phyloP scores from a whole-genome alignment of 2,888 invertebrate genomes.

The Tenthredo mesomela region DNA sequence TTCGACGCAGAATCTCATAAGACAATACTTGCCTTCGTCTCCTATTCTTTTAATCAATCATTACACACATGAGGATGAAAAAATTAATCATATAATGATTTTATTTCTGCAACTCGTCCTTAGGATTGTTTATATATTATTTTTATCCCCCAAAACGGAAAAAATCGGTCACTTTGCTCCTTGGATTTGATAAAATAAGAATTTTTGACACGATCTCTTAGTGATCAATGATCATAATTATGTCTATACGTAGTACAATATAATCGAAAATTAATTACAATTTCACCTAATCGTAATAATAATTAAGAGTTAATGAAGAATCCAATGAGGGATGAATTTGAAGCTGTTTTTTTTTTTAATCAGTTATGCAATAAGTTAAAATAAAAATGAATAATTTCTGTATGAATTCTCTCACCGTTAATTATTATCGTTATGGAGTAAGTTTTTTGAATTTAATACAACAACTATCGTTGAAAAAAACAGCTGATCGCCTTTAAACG shows the following conservation, averaged over 20 bases:
- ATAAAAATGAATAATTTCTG: neutral
- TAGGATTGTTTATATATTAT: neutral
- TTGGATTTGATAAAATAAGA: neutral
- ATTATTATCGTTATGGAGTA: neutral
- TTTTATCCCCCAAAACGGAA: conserved; percentile 20
- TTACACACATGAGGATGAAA: neutral
- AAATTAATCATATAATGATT: neutral
- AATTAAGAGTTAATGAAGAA: no score
- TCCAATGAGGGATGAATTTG: no score
- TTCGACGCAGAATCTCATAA: neutral
- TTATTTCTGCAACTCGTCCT: neutral
- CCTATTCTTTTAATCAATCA: neutral
- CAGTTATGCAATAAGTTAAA: neutral
- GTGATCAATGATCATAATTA: no score
- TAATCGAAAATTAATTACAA: no score
- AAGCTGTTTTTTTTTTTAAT: neutral
- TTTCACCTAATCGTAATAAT: no score
- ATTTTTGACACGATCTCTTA: neutral
- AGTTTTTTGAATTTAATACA: neutral
- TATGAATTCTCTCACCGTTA: neutral
- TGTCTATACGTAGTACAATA: no score
- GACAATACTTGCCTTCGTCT: neutral
- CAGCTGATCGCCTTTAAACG: conserved; percentile 51
- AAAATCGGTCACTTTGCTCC: neutral
- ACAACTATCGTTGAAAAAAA: conserved; percentile 16